Evolutionary conservation across 53 echinoderm and acorn worm genomes (phyloP).

Genomic region (Paelopatides confundens): DNA sequence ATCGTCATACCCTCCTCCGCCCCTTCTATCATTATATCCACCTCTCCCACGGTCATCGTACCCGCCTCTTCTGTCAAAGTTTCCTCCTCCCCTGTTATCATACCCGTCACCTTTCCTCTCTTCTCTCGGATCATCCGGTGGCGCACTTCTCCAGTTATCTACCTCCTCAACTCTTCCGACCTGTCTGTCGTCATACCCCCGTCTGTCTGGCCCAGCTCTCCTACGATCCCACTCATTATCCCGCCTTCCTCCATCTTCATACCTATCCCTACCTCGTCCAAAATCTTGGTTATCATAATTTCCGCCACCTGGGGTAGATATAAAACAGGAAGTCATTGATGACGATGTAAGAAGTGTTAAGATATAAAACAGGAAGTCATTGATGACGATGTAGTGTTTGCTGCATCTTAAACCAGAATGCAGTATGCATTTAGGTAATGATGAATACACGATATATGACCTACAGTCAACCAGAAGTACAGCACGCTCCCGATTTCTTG

Average conservation of each 20-base stretch:
- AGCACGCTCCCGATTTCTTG: no score
- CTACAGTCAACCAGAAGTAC: no score
- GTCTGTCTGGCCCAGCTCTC: slow-evolving; percentile 24
- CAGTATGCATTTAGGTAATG: no score
- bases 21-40: slow-evolving; percentile 63
- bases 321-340: no score
- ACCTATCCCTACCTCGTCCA: slow-evolving; percentile 47
- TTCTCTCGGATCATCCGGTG: slow-evolving; percentile 25
- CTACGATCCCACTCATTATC: slow-evolving; percentile 57
- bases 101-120: slow-evolving; percentile 16
- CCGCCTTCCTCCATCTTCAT: slow-evolving; percentile 53
- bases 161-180: slow-evolving; percentile 14
- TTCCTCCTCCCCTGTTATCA: slow-evolving; percentile 47
- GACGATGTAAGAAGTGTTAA: no score
- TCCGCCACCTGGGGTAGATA: no score
- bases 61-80: slow-evolving; percentile 51
- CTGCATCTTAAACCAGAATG: no score
- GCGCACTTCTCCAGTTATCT: slow-evolving; percentile 36
- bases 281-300: background rate
- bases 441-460: no score
- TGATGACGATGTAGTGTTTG: no score
- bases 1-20: slow-evolving; percentile 48
- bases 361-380: no score
- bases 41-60: slow-evolving; percentile 55
- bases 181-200: slow-evolving; percentile 33